Percentiles rank a stretch among this genome's conserved stretches.
Conservation (phyloP, 2,113 vertebrate genomes). For the Ceuthmochares aereus region DNA sequence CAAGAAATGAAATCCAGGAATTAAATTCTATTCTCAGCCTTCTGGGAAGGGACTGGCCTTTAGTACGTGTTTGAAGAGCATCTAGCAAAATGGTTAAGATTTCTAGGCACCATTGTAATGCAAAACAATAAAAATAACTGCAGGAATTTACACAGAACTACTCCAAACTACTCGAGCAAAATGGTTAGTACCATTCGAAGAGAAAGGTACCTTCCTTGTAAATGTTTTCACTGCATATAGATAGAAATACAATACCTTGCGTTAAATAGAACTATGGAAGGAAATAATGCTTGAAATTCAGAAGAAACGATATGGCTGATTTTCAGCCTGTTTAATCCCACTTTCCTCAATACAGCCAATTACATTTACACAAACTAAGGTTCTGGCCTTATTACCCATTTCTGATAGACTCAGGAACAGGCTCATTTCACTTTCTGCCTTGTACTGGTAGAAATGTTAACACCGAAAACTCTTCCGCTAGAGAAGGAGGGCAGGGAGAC, state of each 20-base stretch:
- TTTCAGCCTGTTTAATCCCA: not conserved
- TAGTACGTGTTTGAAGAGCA: not conserved
- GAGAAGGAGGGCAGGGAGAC: not conserved
- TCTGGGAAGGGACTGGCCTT: constrained; percentile 12
- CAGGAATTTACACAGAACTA: constrained; percentile 6
- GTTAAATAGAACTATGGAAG: not conserved
- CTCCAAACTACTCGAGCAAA: not conserved
- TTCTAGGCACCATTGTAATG: constrained; percentile 41
- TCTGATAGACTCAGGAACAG: not conserved
- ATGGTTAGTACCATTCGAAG: not conserved
- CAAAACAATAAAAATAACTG: constrained; percentile 46
- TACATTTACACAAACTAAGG: not conserved
- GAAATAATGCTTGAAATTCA: not conserved
- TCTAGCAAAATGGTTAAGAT: constrained; percentile 22
- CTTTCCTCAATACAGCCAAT: not conserved
- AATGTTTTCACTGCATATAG: accelerated
- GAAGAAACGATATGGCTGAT: not conserved
- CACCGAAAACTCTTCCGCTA: not conserved
- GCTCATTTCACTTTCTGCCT: not conserved
- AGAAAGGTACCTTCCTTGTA: not conserved
- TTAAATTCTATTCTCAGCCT: constrained; percentile 29
- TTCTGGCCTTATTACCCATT: not conserved
- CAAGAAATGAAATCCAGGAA: constrained; percentile 45
- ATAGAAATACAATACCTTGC: not conserved
- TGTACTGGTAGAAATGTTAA: not conserved